phyloP scores from a whole-genome alignment of 2,113 vertebrate species.

The Nibea coibor region DNA sequence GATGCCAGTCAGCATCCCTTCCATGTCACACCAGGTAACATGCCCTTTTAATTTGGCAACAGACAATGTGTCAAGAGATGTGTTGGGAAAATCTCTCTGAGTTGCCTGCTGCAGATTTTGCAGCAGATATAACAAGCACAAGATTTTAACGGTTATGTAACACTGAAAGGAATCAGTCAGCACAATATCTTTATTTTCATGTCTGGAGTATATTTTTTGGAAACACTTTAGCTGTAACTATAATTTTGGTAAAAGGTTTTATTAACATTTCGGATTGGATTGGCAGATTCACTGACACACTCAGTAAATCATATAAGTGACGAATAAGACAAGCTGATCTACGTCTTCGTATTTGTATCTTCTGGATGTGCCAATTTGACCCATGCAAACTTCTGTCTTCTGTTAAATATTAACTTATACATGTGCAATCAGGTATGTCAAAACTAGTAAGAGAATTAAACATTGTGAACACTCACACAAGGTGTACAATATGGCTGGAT shows the following conservation, averaged over 20 bases:
- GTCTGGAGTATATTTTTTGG: background rate
- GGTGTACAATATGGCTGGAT: conserved; percentile 4
- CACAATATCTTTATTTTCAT: background rate
- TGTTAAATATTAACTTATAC: background rate
- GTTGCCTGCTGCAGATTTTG: conserved; percentile 8
- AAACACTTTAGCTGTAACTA: background rate
- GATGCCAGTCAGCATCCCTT: background rate
- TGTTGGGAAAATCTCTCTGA: background rate
- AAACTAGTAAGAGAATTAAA: conserved; percentile 30
- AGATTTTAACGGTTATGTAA: background rate
- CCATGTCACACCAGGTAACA: conserved; percentile 13
- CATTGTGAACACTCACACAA: conserved; percentile 1
- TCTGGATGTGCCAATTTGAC: background rate
- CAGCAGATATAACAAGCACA: background rate
- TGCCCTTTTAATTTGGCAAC: conserved; percentile 29
- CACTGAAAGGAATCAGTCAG: background rate
- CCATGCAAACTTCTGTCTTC: background rate
- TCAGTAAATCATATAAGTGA: background rate
- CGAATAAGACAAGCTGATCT: background rate
- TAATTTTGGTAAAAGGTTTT: background rate
- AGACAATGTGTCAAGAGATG: conserved; percentile 2
- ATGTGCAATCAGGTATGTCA: background rate
- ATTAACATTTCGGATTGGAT: background rate
- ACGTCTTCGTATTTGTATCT: background rate
- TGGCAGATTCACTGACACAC: background rate